Evolutionary conservation across 2,113 vertebrate genomes (phyloP), one percentile per base, ranked within the genome.

Genomic region (Tor tambroides): DNA sequence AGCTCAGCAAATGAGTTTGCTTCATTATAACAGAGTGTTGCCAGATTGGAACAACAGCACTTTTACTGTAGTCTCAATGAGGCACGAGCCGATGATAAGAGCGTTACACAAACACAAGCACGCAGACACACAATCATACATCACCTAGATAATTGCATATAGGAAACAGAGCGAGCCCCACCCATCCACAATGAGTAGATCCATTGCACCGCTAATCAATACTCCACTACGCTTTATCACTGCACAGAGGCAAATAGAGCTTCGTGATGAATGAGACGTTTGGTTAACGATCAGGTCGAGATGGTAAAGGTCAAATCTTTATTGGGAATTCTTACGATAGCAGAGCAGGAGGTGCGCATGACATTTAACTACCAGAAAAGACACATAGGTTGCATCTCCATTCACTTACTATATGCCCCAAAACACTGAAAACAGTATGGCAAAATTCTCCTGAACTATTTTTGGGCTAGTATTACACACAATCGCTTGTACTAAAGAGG

Each of bases 241-340:
- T 54, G 76, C 43, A 49, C 72, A 2, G 63, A 86, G 80, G 79
- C 83, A 78, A 67, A 69, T 23, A 74, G 86, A 30, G 78, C 43
- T 83, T 82, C 2, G 78, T 87, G 85, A 85, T 67, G 86, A 79
- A 86, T 87, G 83, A 87, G 86, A 56, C 86, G 71, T 87, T 87
- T 83, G 59, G 54, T 77, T 87, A 89, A 87, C 76, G 86, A 86
- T 80, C 86, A 87, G 38, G 38, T 85, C 80, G 28, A 32, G 49
- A 87, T 74, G 78, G 46, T 59, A 89, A 85, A 83, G 83, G 80
- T 87, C 86, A 85, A 80, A 83, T 32, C 69, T 80, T 87, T 80
- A 89, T 79, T 69, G 74, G 14, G 61, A 74, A 85, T 77, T 83
- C 28, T 61, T 74, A 74, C 46, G 69, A 75, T 85, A 74, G 59